A percentile compares a stretch with the other conserved stretches of the same genome.
phyloP scores from a whole-genome alignment of 2,113 vertebrate species.

The Conger conger region DNA sequence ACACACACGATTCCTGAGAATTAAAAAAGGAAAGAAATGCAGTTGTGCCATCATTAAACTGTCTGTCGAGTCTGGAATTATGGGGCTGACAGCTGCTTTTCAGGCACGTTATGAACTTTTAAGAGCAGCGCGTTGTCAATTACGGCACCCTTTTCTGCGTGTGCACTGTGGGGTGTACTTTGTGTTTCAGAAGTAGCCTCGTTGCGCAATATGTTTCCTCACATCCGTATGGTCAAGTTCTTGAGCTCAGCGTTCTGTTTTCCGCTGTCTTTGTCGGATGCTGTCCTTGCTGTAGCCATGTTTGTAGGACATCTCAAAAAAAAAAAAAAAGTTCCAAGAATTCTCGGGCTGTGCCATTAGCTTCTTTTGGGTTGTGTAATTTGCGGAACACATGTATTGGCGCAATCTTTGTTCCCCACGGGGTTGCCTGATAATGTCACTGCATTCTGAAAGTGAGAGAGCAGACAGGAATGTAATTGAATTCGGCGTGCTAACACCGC shows the following conservation, averaged over 20 bases:
- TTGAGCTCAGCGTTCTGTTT: slow-evolving; percentile 4
- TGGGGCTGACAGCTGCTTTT: background rate
- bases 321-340: slow-evolving; percentile 22
- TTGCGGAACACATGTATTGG: slow-evolving; percentile 19
- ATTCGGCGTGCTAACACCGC: slow-evolving; percentile 62
- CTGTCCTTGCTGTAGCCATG: slow-evolving; percentile 26
- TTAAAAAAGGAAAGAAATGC: background rate
- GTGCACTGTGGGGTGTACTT: slow-evolving; percentile 4
- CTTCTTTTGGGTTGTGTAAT: background rate
- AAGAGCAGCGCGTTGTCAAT: slow-evolving; percentile 7
- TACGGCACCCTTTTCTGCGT: slow-evolving; percentile 35
- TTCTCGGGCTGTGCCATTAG: background rate
- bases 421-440: slow-evolving; percentile 14
- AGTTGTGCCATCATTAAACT: background rate
- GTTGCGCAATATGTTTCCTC: background rate
- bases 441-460: slow-evolving; percentile 34
- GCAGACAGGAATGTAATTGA: slow-evolving; percentile 57
- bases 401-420: slow-evolving; percentile 27
- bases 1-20: background rate
- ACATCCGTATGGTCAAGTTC: background rate
- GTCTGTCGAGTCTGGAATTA: background rate
- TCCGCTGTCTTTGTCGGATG: background rate
- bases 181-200: slow-evolving; percentile 22
- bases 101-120: background rate
- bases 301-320: background rate